phyloP scores from a whole-genome alignment of 2,888 invertebrate species.

The Idaea aversata region DNA sequence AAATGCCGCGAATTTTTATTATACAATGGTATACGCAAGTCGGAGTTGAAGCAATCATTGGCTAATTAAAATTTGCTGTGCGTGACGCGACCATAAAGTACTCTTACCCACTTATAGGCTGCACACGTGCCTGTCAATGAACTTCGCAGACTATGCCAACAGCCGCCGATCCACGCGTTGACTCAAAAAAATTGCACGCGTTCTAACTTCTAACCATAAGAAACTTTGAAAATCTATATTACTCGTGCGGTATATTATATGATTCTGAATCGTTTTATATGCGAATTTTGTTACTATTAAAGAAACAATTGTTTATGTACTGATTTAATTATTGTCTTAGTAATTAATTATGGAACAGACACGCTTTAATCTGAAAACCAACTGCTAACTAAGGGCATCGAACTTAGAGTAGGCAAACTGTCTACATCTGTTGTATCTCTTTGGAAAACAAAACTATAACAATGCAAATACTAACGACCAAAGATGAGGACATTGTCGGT shows the following conservation, averaged over 20 bases:
- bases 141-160: conserved; percentile 64
- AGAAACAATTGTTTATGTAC: not conserved
- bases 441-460: not conserved
- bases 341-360: not conserved
- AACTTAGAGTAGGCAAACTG: conserved; percentile 2
- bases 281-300: not conserved
- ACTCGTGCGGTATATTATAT: not conserved
- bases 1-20: conserved; percentile 49
- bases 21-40: conserved; percentile 57
- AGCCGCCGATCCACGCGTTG: conserved; percentile 48
- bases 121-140: conserved; percentile 79
- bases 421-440: not conserved
- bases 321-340: not conserved
- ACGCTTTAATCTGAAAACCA: conserved; percentile 1
- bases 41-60: conserved; percentile 65
- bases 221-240: conserved; percentile 5
- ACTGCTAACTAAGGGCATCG: conserved; percentile 3
- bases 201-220: conserved; percentile 16
- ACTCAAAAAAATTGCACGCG: conserved; percentile 39
- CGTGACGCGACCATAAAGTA: conserved; percentile 70
- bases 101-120: conserved; percentile 69
- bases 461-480: conserved; percentile 79
- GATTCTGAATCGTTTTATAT: not conserved
- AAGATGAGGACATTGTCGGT: conserved; percentile 85
- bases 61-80: conserved; percentile 77